Base-by-base conservation (phyloP, 2,888 invertebrate genomes). In the Sinopyrophorus schimmeli region DNA sequence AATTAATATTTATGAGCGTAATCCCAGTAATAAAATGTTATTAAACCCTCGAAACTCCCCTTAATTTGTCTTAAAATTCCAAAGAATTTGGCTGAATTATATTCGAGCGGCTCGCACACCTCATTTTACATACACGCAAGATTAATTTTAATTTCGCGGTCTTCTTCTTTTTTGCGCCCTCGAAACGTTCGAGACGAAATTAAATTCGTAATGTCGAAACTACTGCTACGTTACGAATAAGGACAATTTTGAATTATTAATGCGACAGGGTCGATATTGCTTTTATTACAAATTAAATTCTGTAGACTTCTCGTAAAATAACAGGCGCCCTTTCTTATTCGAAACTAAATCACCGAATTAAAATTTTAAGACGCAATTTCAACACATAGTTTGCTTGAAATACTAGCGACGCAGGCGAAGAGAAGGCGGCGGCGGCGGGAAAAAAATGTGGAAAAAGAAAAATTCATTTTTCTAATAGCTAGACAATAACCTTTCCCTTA, bases 1-100 rank as follows among this genome's bases (percentile, higher is more conserved):
- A 43, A 43, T 43, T 34, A 43, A 43, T 43, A 43, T 43, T 43
- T 43, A 43, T 43, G 43, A 43, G 28, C 34, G 16, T 43, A 38
- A 38, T 46, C 37, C 30, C 20, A 23, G 17, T 38, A 38, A 37
- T 46, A 46, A 38, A 38, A 38, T 38, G 37, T 38, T 46, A 46
- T 35, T 32, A 42, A 35, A 35, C 27, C 37, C 30, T 38, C 21
- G 31, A 28, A 46, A 38, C 31, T 28, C 39, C 26, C 39, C 27
- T n/a, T 40, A 40, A 40, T 40, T 40, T 40, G 39, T 40, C 39
- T 40, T 14, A 16, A 43, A 43, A 32, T 44, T 23, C 34, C 21
- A 37, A 38, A 31, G 46, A 46, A 46, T 46, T 32, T 38, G n/a
- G 26, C 28, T 20, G 31, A 44, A 44, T 23, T 38, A 28, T 37